phyloP scores from a whole-genome alignment of 2,797 vertebrate species.

The Protonibea diacanthus region DNA sequence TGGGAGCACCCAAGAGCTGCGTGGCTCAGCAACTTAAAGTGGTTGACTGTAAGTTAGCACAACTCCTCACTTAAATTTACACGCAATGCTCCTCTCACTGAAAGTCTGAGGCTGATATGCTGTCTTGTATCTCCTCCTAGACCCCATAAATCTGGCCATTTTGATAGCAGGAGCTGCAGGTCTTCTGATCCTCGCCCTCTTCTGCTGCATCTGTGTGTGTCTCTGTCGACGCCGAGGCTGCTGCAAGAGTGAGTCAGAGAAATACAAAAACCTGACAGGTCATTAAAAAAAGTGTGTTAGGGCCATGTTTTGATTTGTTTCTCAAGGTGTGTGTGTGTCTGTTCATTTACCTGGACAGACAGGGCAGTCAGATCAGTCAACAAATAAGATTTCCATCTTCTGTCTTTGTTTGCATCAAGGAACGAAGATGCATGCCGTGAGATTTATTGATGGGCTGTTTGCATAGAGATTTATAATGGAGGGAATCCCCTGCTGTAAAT shows the following conservation, averaged over 20 bases:
- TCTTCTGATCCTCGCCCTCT: constrained; percentile 64
- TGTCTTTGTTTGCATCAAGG: constrained; percentile 6
- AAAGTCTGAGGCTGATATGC: neutral
- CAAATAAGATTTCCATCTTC: neutral
- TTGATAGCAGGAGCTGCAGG: constrained; percentile 75
- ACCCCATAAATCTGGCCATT: constrained; percentile 77
- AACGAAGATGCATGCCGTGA: no score
- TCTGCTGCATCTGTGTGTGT: constrained; percentile 81
- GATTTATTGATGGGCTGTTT: no score
- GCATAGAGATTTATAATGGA: no score
- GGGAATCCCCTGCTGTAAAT: no score
- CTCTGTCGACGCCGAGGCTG: constrained; percentile 77
- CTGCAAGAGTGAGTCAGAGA: constrained; percentile 77
- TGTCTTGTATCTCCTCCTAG: constrained; percentile 53
- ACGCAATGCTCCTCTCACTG: neutral
- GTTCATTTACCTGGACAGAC: neutral
- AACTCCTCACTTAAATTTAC: neutral
- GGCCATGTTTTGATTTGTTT: neutral
- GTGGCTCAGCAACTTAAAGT: constrained; percentile 80
- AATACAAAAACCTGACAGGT: neutral
- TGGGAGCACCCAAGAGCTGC: constrained; percentile 86
- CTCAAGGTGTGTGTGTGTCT: constrained; percentile 1
- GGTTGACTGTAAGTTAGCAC: constrained; percentile 75
- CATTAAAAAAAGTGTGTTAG: neutral
- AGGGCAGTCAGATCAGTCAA: neutral